Base-by-base conservation (phyloP, 2,888 invertebrate genomes). In the Adela reaumurella region DNA sequence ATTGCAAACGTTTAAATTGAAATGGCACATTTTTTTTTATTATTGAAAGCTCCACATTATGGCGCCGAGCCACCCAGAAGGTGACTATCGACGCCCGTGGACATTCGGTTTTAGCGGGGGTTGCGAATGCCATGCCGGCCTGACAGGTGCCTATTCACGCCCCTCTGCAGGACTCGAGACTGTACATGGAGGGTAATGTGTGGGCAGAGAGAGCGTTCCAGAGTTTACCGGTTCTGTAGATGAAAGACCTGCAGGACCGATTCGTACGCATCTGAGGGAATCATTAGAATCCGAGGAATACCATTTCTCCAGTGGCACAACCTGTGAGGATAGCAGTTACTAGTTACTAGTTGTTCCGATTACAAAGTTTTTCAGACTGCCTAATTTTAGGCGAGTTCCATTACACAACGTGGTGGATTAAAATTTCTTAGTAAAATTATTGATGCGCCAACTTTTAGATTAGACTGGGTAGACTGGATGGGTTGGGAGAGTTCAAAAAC, bases 241-340 rank as follows among this genome's bases (percentile, higher is more conserved):
- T n/a, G n/a, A n/a, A n/a, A n/a, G n/a, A n/a, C n/a, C n/a, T n/a
- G n/a, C n/a, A n/a, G n/a, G n/a, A n/a, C n/a, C n/a, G n/a, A n/a
- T n/a, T n/a, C n/a, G n/a, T n/a, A n/a, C n/a, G n/a, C n/a, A 46
- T 55, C 57, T 1, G 52, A 52, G 24, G 56, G 54, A 35, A 57
- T 57, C 53, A 56, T 51, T 3, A 56, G 55, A 3, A 49, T 49
- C 18, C 49, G 28, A 14, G 50, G 50, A 17, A 50, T 50, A 46
- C 45, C 11, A 20, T 19, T 19, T 50, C 42, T 19, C 45, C 50
- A 14, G 19, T 43, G 17, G 14, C 35, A 43, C 29, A 54, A 46
- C 49, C 55, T 18, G 51, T 55, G n/a, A 55, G 24, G 5, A 54
- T 55, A 2, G n/a, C n/a, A n/a, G n/a, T n/a, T n/a, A n/a, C n/a